phyloP scores from a whole-genome alignment of 2,888 invertebrate genomes.

The Imbricaverruca yamaguchii region DNA sequence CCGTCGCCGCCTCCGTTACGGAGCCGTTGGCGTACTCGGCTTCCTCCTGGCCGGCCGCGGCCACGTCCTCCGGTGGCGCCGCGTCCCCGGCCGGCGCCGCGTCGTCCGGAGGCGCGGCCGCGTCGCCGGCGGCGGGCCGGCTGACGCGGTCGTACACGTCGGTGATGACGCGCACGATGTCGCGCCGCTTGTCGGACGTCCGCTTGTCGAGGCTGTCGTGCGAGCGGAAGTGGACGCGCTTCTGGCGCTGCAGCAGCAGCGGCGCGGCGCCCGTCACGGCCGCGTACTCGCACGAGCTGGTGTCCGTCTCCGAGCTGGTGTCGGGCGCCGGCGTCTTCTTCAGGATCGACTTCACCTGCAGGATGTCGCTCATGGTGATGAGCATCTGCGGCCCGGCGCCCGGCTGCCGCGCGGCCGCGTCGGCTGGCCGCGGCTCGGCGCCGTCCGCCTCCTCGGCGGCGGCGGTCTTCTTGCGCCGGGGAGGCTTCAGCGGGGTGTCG shows the following conservation, averaged over 20 bases:
- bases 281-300: conserved; percentile 47
- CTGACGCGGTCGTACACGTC: neutral
- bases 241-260: conserved; percentile 39
- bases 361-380: conserved; percentile 29
- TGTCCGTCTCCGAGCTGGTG: conserved; percentile 34
- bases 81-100: neutral
- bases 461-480: neutral
- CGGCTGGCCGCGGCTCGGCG: neutral
- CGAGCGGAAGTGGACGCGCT: conserved; percentile 41
- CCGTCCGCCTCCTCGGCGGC: neutral
- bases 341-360: conserved; percentile 48
- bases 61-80: neutral
- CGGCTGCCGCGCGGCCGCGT: neutral
- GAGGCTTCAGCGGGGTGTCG: neutral
- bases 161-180: neutral
- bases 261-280: conserved; percentile 50
- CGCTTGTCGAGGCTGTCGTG: conserved; percentile 11
- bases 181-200: neutral
- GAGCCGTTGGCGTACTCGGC: neutral
- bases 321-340: conserved; percentile 44
- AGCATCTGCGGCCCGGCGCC: neutral
- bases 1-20: neutral
- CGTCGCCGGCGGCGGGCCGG: neutral
- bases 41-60: neutral
- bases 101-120: too few species aligned